A percentile compares a stretch with the other conserved stretches of the same genome.
Evolutionary conservation across 2,888 invertebrate species (phyloP).

Genomic region (Cheilosia scutellata): DNA sequence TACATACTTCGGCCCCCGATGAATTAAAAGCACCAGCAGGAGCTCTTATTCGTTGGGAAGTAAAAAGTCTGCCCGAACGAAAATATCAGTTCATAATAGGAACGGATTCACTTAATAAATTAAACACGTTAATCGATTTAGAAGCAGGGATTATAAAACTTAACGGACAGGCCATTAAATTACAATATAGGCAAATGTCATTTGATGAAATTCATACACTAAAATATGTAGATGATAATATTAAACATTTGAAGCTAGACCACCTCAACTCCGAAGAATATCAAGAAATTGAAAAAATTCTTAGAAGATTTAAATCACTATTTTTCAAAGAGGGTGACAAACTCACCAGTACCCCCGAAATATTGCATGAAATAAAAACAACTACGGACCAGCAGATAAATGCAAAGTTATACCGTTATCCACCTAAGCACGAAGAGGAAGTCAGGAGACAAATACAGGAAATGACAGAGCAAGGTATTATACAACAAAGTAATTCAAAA

Average conservation of each 20-base stretch:
- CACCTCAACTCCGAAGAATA: conserved; percentile 57
- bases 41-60: conserved; percentile 39
- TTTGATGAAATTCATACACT: conserved; percentile 41
- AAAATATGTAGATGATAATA: conserved; percentile 35
- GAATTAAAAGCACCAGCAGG: conserved; percentile 42
- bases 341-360: conserved; percentile 37
- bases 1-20: conserved; percentile 41
- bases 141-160: conserved; percentile 22
- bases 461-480: neutral
- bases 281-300: conserved; percentile 36
- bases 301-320: conserved; percentile 36
- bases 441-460: no score
- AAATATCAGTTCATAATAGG: conserved; percentile 45
- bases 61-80: conserved; percentile 36
- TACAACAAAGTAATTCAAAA: conserved; percentile 12
- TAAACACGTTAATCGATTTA: conserved; percentile 17
- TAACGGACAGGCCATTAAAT: conserved; percentile 15
- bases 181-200: conserved; percentile 5
- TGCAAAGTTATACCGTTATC: conserved; percentile 1
- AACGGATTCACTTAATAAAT: conserved; percentile 25
- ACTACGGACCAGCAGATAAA: conserved; percentile 11
- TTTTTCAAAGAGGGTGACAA: conserved; percentile 61
- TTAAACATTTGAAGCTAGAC: conserved; percentile 33
- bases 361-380: conserved; percentile 37
- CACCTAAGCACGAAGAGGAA: no score